Evolutionary conservation across 2,888 invertebrate genomes (phyloP), one percentile per base, ranked within the genome.

Genomic region (Seira musarum): DNA sequence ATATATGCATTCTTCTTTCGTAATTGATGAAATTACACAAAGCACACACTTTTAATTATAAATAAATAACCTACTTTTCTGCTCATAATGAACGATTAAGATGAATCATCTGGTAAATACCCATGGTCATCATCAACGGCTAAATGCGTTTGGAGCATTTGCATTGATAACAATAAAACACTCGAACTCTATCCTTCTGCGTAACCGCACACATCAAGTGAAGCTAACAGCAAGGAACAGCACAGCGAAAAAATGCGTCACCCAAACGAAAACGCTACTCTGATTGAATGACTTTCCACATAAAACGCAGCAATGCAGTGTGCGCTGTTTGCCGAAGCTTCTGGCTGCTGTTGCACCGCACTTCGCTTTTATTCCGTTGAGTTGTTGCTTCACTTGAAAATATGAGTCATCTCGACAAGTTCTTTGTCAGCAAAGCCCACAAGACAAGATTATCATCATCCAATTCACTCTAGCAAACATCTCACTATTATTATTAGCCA

Each of bases 361-460:
- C 30, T 30, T n/a, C 30, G 13, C 64, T 64, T 13, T 24, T 64
- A 25, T 30, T 21, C 30, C 46, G 22, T 70, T n/a, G n/a, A n/a
- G n/a, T n/a, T 70, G 60, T 67, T 80, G 80, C 75, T 80, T 80
- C 80, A 80, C 66, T 70, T 61, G 80, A 80, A 80, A 35, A 70
- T 80, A 75, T 75, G 80, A 80, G 80, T 80, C 80, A 80, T 80
- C 80, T 71, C 30, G 46, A 67, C 61, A 25, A 72, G 40, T 67
- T 75, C 74, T 80, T 75, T 80, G 80, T 80, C 80, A 80, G 80
- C 25, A 64, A 67, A 60, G 49, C 65, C 69, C 64, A 64, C 2
- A 63, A 63, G 63, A 49, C 49, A n/a, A n/a, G n/a, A n/a, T n/a
- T n/a, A n/a, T n/a, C n/a, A n/a, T n/a, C n/a, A n/a, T n/a, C n/a